Percentiles rank a stretch among this genome's conserved stretches.
Evolutionary conservation across 2,888 invertebrate genomes (phyloP).

Genomic region (Heliothis peltigera): DNA sequence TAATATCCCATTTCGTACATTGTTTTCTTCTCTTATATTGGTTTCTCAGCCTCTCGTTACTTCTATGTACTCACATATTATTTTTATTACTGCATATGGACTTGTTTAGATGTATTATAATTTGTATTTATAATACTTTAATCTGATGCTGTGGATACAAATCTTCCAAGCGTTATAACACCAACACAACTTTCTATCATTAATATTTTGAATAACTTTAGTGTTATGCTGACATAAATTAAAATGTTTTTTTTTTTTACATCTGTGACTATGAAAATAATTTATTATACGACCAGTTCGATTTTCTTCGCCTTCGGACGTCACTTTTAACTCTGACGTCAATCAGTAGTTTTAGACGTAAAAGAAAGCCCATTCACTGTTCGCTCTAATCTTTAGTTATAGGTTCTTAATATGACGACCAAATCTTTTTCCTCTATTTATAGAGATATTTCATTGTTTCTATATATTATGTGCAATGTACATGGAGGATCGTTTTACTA

Average conservation of each 20-base stretch:
- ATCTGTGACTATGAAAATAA: neutral
- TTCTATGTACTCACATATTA: no score
- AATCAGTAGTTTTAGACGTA: neutral
- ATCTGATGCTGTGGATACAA: conserved; percentile 14
- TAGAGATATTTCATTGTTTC: no score
- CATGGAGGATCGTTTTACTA: neutral
- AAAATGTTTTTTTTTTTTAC: conserved; percentile 26
- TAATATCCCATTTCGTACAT: no score
- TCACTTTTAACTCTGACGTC: conserved; percentile 1
- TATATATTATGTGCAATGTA: no score
- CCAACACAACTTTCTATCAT: conserved; percentile 47
- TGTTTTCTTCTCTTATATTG: neutral
- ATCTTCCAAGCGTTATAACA: conserved; percentile 7
- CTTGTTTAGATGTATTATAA: conserved; percentile 32
- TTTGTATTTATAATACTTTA: conserved; percentile 17
- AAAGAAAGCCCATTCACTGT: neutral
- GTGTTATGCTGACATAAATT: conserved; percentile 13
- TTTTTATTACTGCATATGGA: conserved; percentile 6
- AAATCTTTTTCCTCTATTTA: neutral
- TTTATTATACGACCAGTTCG: neutral
- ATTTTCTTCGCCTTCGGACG: conserved; percentile 4
- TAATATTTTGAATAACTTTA: conserved; percentile 8
- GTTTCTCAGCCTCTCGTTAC: neutral
- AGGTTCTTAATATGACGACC: neutral
- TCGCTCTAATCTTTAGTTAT: neutral